Evolutionary conservation across 2,797 vertebrate genomes (phyloP), one percentile per base, ranked within the genome.

Genomic region (Pseudopleuronectes americanus): DNA sequence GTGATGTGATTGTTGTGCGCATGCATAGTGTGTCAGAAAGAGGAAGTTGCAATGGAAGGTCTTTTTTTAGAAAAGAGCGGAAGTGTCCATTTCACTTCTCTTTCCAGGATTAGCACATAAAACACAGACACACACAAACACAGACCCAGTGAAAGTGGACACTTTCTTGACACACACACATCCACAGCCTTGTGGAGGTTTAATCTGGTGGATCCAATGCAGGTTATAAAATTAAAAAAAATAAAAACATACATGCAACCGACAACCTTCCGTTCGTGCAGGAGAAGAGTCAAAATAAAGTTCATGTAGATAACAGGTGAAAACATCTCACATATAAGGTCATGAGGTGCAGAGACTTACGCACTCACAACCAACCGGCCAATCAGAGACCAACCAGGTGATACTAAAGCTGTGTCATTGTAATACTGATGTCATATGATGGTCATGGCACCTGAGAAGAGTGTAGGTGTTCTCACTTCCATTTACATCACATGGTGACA

Each of bases 391-490:
- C 16, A 17, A 3, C 24, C 68, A 85, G 80, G 78, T 85, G 75
- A 77, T 51, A 73, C 62, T 74, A 79, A 76, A 79, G 79, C 83
- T 79, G 77, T 84, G 88, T 90, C 89, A 91, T 81, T 68, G 59
- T 79, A 79, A 58, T 74, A 84, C 79, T 88, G 82, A 82, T 89
- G 85, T 90, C 90, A 90, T 71, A 85, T 89, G 85, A 90, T 52
- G 83, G 83, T 85, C 82, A 79, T 77, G 74, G 79, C 80, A 89
- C 61, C 61, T 43, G 61, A 62, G 68, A 60, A 49, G 36, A 24
- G 86, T 67, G 86, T 88, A 76, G 84, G 90, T 66, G 87, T 89
- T 91, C 76, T 92, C 90, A 91, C 90, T 92, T 92, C 91, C 90
- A 90, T 89, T 87, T 88, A 82, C 84, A 87, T 91, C 90, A 92